A percentile compares a stretch with the other conserved stretches of the same genome.
Conservation (phyloP, 2,797 vertebrate genomes). For the Ceyx erithaca region DNA sequence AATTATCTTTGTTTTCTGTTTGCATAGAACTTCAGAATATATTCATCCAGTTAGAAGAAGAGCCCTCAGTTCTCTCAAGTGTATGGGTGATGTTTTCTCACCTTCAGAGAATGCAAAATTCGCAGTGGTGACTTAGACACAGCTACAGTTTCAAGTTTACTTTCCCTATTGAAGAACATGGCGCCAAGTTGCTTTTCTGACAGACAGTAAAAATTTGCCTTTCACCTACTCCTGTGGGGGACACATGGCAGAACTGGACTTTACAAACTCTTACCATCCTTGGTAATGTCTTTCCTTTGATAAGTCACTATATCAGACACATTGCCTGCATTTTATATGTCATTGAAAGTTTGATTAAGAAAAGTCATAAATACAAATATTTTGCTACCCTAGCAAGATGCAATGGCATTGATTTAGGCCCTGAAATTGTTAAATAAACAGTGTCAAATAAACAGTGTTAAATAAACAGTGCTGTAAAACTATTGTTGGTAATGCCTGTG, state of each 20-base stretch:
- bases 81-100: neutral
- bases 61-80: neutral
- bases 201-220: neutral
- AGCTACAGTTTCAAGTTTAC: neutral
- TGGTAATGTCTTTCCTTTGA: neutral
- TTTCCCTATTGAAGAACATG: neutral
- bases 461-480: conserved; percentile 30
- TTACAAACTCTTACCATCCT: neutral
- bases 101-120: neutral
- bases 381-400: neutral
- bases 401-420: neutral
- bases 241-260: neutral
- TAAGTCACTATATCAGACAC: neutral
- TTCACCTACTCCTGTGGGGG: neutral
- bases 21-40: neutral
- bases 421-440: conserved; percentile 25
- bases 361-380: conserved; percentile 51
- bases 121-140: neutral
- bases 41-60: neutral
- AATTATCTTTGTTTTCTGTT: neutral
- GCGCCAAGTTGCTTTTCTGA: neutral
- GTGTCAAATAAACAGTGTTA: neutral
- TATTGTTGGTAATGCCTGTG: conserved; percentile 18
- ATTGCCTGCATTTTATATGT: neutral
- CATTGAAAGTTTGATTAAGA: conserved; percentile 23